Evolutionary conservation across 2,888 invertebrate genomes (phyloP).

Genomic region (Galerucella calmariensis): DNA sequence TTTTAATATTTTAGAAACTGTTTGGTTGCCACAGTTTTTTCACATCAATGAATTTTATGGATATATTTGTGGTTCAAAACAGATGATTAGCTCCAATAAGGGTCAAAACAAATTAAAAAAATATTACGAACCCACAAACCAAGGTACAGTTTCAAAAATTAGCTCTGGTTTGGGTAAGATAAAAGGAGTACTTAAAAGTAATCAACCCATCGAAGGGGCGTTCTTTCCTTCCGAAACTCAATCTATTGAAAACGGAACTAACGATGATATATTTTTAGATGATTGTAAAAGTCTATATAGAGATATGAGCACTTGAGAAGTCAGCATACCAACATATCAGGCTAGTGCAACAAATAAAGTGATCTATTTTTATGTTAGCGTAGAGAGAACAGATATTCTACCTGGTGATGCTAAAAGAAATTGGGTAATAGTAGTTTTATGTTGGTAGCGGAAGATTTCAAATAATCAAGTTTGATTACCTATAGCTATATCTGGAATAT

Average conservation of each 20-base stretch:
- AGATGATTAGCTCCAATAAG: constrained; percentile 71
- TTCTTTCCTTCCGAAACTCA: constrained; percentile 58
- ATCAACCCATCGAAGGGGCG: constrained; percentile 66
- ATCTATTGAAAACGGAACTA: constrained; percentile 55
- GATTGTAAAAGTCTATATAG: constrained; percentile 66
- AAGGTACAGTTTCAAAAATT: constrained; percentile 65
- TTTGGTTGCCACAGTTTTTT: constrained; percentile 81
- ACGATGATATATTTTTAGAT: constrained; percentile 62
- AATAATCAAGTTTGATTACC: too few species aligned
- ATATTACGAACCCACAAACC: constrained; percentile 52
- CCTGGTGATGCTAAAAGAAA: constrained; percentile 63
- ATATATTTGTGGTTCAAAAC: constrained; percentile 75
- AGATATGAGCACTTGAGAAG: constrained; percentile 76
- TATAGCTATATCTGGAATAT: too few species aligned
- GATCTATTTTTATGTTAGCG: constrained; percentile 60
- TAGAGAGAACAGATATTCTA: constrained; percentile 61
- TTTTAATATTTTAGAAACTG: constrained; percentile 77
- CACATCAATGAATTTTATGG: constrained; percentile 85
- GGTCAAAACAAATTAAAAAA: constrained; percentile 65
- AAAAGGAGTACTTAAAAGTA: constrained; percentile 71
- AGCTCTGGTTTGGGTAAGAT: constrained; percentile 72
- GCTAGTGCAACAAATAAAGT: constrained; percentile 52
- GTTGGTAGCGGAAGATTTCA: too few species aligned
- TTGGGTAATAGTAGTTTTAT: constrained; percentile 65
- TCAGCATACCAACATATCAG: constrained; percentile 69